Evolutionary conservation across 2,113 vertebrate species (phyloP), one percentile per base, ranked within the genome.

Genomic region (Myrmecophaga tridactyla): DNA sequence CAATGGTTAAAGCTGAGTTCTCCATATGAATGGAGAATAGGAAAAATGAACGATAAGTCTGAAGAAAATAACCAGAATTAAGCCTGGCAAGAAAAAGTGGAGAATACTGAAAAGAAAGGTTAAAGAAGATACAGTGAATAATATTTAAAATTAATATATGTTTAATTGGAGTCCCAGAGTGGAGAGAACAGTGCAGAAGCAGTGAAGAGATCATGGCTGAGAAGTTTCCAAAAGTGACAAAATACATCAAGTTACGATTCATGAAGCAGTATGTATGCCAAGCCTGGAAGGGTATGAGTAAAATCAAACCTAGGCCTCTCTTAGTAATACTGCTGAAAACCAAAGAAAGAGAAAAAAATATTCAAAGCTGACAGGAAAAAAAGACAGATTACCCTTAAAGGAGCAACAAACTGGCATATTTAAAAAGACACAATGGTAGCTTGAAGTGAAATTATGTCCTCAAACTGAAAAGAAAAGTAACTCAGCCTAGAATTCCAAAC

Each of bases 211-310:
- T 75, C 48, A 81, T 93, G 43, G 14, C 69, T 89, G 17, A 76
- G 43, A 96, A 85, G 27, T 48, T 91, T 95, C 83, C 69, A 86
- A 84, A 86, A 87, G 56, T 51, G 77, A 63, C 65, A 83, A 60
- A 62, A 78, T 25, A 62, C 12, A 58, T 48, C 15, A 91, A 76
- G 41, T 88, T 43, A 46, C 12, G 63, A 65, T 31, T 65, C 63
- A 65, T 34, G 63, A 65, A 65, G 63, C 31, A 65, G 29, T 65
- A 65, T 34, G 63, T 65, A 65, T 65, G 63, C 63, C 63, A 65
- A 65, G 63, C 10, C 63, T 34, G 6, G 29, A 65, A 31, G 31
- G 63, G 13, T 65, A 34, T 31, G 62, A 63, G 29, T 10, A 63
- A 63, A 63, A 63, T 29, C 29, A 65, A 65, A 65, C 31, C 12